Evolutionary conservation across 2,113 vertebrate genomes (phyloP).

Genomic region (Xerus inauris): DNA sequence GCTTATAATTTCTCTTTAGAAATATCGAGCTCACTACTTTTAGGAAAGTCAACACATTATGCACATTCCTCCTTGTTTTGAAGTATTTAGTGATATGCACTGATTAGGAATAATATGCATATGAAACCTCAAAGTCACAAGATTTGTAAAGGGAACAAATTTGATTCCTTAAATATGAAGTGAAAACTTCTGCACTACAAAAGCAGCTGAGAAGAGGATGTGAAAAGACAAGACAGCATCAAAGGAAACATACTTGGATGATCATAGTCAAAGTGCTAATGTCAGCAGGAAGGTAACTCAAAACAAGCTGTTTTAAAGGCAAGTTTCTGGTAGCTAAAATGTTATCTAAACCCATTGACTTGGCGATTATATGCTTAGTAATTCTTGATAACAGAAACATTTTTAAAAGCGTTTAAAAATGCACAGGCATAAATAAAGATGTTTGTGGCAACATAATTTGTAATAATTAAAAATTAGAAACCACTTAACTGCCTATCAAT

Average conservation of each 20-base stretch:
- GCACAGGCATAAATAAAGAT: not conserved
- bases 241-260: not conserved
- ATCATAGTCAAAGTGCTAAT: not conserved
- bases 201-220: not conserved
- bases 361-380: not conserved
- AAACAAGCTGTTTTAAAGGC: not conserved
- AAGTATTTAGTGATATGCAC: not conserved
- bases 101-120: not conserved
- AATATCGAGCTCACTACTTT: not conserved
- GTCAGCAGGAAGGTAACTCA: not conserved
- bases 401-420: not conserved
- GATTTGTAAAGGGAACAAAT: not conserved
- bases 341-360: not conserved
- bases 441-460: not conserved
- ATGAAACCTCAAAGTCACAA: conserved; percentile 17
- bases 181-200: not conserved
- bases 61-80: not conserved
- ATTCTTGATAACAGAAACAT: conserved; percentile 15
- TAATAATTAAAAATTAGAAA: not conserved
- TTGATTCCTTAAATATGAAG: conserved; percentile 1
- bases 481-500: not conserved
- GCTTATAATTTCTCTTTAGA: not conserved
- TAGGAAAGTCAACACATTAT: not conserved
- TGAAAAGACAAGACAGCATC: not conserved
- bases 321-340: not conserved